Evolutionary conservation across 2,113 vertebrate genomes (phyloP).

Genomic region (Pipra filicauda): DNA sequence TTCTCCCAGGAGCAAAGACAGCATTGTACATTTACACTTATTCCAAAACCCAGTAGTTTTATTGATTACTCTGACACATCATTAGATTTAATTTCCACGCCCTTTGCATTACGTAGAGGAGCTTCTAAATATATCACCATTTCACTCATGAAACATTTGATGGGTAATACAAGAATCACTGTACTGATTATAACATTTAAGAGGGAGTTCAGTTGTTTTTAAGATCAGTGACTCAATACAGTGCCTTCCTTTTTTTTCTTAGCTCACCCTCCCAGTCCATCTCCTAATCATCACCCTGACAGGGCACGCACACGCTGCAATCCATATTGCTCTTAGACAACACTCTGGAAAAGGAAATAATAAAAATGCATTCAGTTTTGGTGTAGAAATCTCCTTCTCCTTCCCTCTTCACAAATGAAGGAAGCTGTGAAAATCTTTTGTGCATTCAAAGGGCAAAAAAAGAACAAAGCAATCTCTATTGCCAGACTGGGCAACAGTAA

Average conservation of each 20-base stretch:
- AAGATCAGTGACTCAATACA: slow-evolving; percentile 8
- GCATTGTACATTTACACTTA: not conserved
- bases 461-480: slow-evolving; percentile 55
- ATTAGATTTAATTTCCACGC: slow-evolving; percentile 19
- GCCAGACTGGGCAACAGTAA: slow-evolving; percentile 12
- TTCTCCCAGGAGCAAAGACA: not conserved
- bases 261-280: not conserved
- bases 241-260: not conserved
- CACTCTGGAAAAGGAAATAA: not conserved
- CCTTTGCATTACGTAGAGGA: not conserved
- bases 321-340: not conserved
- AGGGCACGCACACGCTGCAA: accelerated
- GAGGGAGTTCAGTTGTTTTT: not conserved
- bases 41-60: not conserved
- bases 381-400: not conserved
- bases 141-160: slow-evolving; percentile 10
- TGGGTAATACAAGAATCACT: slow-evolving; percentile 15
- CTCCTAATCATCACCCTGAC: not conserved
- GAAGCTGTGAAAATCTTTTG: slow-evolving; percentile 46
- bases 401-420: not conserved
- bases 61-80: slow-evolving; percentile 17
- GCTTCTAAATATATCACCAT: slow-evolving; percentile 23
- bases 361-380: not conserved
- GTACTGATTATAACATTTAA: not conserved
- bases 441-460: slow-evolving; percentile 8